These are phyloP conservation scores for Campoplex capitator DNA, from an alignment of 2,888 invertebrate species.

Conservation along the genomic window DNA sequence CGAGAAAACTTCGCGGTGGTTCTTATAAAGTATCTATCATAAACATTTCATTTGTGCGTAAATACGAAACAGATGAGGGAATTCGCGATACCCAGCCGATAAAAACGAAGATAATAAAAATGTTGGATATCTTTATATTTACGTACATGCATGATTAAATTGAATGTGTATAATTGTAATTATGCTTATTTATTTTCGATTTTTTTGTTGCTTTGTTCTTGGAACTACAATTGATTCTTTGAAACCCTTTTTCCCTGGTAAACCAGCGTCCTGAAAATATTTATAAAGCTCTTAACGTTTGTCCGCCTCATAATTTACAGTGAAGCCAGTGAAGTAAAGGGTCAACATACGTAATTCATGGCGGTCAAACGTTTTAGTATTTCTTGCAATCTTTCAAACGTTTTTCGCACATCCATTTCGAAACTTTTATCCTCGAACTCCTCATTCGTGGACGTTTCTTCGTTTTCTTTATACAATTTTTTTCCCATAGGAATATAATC, in stretches of 20 bases:
- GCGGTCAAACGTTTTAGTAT: conserved; percentile 41
- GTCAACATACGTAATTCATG: conserved; percentile 24
- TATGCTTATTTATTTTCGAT: conserved; percentile 44
- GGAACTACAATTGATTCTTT: conserved; percentile 15
- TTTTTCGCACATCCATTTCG: conserved; percentile 9
- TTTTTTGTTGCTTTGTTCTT: conserved; percentile 26
- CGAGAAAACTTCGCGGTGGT: too few relatives aligned
- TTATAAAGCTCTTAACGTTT: not conserved
- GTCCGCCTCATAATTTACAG: not conserved
- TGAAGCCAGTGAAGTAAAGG: not conserved
- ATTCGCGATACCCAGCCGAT: not conserved
- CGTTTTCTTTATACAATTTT: conserved; percentile 7
- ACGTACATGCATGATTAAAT: conserved; percentile 39
- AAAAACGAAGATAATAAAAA: not conserved
- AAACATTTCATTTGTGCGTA: not conserved
- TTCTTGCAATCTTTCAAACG: conserved; percentile 46
- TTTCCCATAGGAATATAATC: not conserved
- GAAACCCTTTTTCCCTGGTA: conserved; percentile 1
- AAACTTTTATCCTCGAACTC: not conserved
- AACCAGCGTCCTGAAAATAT: conserved; percentile 9
- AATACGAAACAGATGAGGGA: not conserved
- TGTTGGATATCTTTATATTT: not conserved
- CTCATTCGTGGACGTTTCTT: not conserved
- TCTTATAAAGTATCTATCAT: too few relatives aligned
- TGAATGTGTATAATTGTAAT: conserved; percentile 19